Evolutionary conservation across 2,888 invertebrate genomes (phyloP).

Genomic region (Caradrina clavipalpis): DNA sequence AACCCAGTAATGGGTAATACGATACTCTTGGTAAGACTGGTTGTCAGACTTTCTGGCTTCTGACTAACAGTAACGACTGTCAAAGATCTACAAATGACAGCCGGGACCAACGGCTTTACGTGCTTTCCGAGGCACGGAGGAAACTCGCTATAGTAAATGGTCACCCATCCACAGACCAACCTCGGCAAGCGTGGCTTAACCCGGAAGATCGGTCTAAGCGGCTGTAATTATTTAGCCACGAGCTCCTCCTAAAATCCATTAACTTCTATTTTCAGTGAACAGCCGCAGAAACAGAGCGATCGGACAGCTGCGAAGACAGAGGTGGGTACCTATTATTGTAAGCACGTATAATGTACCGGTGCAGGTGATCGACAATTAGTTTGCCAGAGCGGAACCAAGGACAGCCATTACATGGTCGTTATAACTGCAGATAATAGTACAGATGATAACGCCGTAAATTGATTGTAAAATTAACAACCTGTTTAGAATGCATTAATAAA

Average conservation of each 20-base stretch:
- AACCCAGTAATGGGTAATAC: too few species aligned
- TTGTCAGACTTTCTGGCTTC: too few species aligned
- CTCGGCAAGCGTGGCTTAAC: too few species aligned
- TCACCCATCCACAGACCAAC: too few species aligned
- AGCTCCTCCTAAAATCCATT: slow-evolving; percentile 40
- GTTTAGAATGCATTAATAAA: slow-evolving; percentile 47
- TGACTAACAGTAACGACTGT: too few species aligned
- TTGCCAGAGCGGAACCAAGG: slow-evolving; percentile 87
- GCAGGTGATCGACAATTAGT: slow-evolving; percentile 84
- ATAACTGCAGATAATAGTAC: slow-evolving; percentile 81
- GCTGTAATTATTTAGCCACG: too few species aligned
- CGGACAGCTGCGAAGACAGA: slow-evolving; percentile 85
- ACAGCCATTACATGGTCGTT: slow-evolving; percentile 81
- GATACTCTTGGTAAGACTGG: too few species aligned
- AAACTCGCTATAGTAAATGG: too few species aligned
- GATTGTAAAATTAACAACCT: slow-evolving; percentile 60
- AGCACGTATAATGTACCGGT: slow-evolving; percentile 77
- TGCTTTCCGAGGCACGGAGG: too few species aligned
- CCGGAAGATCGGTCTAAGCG: too few species aligned
- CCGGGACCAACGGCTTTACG: too few species aligned
- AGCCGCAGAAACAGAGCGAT: slow-evolving; percentile 80
- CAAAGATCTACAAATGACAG: too few species aligned
- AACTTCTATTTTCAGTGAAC: slow-evolving; percentile 82
- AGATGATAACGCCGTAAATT: slow-evolving; percentile 70
- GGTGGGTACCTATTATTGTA: slow-evolving; percentile 84